A percentile compares a stretch with the other conserved stretches of the same genome.
These are phyloP conservation scores for Trichogramma evanescens DNA, from an alignment of 2,888 invertebrate species.

Conservation along the genomic window DNA sequence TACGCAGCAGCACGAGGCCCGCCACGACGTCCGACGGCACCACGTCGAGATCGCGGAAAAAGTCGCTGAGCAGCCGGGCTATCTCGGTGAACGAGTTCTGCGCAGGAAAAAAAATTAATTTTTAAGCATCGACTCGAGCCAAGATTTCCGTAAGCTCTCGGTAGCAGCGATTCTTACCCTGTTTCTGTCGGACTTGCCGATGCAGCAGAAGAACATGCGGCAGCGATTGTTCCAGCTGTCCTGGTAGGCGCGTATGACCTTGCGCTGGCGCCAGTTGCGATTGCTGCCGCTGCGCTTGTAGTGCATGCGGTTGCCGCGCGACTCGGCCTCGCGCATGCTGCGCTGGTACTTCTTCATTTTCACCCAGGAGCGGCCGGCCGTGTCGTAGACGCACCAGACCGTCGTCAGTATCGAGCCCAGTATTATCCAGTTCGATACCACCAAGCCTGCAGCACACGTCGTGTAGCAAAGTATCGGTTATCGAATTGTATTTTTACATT, in stretches of 20 bases:
- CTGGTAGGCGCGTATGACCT: slow-evolving; percentile 78
- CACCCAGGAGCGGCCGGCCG: slow-evolving; percentile 83
- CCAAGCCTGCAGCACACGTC: slow-evolving; percentile 54
- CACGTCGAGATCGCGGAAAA: slow-evolving; percentile 81
- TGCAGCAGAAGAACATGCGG: slow-evolving; percentile 74
- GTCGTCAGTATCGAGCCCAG: slow-evolving; percentile 66
- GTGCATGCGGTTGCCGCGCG: slow-evolving; percentile 55
- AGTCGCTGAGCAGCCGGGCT: slow-evolving; percentile 74
- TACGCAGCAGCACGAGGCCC: slow-evolving; percentile 70
- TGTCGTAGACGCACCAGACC: slow-evolving; percentile 80
- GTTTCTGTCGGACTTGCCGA: slow-evolving; percentile 68
- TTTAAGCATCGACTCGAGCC: not conserved
- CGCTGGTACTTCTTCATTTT: slow-evolving; percentile 83
- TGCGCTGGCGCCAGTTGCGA: slow-evolving; percentile 78
- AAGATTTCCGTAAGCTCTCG: not conserved
- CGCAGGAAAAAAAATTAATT: slow-evolving; percentile 11
- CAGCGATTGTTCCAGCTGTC: slow-evolving; percentile 83
- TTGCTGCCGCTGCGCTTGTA: slow-evolving; percentile 72
- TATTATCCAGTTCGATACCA: slow-evolving; percentile 72
- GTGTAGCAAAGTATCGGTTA: not conserved
- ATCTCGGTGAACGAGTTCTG: slow-evolving; percentile 81
- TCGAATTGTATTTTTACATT: not conserved
- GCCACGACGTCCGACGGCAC: slow-evolving; percentile 83
- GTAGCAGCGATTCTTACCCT: slow-evolving; percentile 46
- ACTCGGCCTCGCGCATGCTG: slow-evolving; percentile 70